Base-by-base conservation (phyloP, 2,797 vertebrate genomes). In the Paedocypris micromegethes region DNA sequence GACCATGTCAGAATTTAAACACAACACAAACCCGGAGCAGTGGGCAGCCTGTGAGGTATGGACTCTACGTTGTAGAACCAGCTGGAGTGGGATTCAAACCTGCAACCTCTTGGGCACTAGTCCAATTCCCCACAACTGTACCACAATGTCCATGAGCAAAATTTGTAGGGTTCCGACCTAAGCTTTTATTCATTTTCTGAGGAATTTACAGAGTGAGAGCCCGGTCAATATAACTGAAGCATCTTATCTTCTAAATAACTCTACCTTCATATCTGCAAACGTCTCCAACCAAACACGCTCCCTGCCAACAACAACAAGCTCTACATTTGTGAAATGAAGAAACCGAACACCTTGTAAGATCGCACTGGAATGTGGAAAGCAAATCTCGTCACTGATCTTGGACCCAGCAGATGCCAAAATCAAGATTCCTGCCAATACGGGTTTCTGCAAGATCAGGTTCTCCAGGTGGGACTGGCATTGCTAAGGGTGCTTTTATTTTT, bases 381-480 rank as follows among this genome's bases (percentile, higher is more conserved):
- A 64, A 51, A 64, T 51, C 60, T 57, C 48, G 68, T 70, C 59
- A 64, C 60, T 41, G 7, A 44, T 63, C 68, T 54, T 63, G 53
- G 51, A 50, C 59, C 40, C 9, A 70, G 50, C 53, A 45, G 68
- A 57, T 63, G 68, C 59, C 68, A 70, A 44, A 1, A 37, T 38
- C 37, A 56, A 4, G 39, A 6, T 57, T 51, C 53, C 60, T 57
- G 52, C 59, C 68, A 70, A 40, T 57, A 57, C 40, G 37, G 57
- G 44, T 44, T 57, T 63, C 23, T 23, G 23, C 23, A 23, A 23
- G 23, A 23, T 23, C 23, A 23, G 23, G 23, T 23, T 23, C 53
- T 43, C 41, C 52, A 43, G 53, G 6, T 70, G 56, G 56, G 9
- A 51, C 66, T n/a, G 41, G 8, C 0, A 9, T 43, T 57, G 50